Base-by-base conservation (phyloP, 2,797 vertebrate species). In the Pipistrellus kuhlii region DNA sequence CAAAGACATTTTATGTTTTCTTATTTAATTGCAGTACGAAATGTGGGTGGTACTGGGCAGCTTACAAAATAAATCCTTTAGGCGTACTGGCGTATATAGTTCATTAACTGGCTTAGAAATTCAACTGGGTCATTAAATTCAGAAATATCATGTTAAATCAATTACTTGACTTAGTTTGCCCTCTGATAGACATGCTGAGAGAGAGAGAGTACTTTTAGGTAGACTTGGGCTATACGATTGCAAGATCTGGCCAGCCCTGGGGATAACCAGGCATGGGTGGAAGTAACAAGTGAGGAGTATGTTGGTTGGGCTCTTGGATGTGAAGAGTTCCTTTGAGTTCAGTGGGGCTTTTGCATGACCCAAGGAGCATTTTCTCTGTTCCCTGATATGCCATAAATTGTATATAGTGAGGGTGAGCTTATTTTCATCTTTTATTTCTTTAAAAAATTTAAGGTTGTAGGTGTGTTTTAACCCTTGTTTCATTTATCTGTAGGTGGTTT, bases 401-500 rank as follows among this genome's bases (percentile, higher is more conserved):
- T 85, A 69, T 23, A 38, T 44, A 77, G 12, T 25, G 35, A 84
- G 30, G 27, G 17, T 46, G 30, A 66, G 15, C n/a, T 92, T 72
- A 90, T 76, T 92, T 83, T 88, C 12, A 68, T 46, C 7, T 83
- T 71, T 78, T 44, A 83, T 62, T 62, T 75, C 48, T 62, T 92
- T 51, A 6, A 83, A 83, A 73, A 46, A 38, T 7, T 53, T 88
- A 80, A 94, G 71, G n/a, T 66, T 87, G 27, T 84, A 51, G 72
- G 25, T 95, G 2, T 93, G 41, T 93, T 85, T 96, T 91, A 96
- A 25, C 12, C 73, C 77, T 85, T 84, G 32, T 92, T 95, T 94
- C 13, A 13, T 96, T 96, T 94, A 77, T 90, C 71, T 94, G 32
- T 92, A 96, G 96, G 95, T 96, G 84, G 85, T 93, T 95, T 96